Percentiles rank a stretch among this genome's conserved stretches.
These are phyloP conservation scores for Sebastes miniatus DNA, from an alignment of 2,797 vertebrate species.

Conservation along the genomic window DNA sequence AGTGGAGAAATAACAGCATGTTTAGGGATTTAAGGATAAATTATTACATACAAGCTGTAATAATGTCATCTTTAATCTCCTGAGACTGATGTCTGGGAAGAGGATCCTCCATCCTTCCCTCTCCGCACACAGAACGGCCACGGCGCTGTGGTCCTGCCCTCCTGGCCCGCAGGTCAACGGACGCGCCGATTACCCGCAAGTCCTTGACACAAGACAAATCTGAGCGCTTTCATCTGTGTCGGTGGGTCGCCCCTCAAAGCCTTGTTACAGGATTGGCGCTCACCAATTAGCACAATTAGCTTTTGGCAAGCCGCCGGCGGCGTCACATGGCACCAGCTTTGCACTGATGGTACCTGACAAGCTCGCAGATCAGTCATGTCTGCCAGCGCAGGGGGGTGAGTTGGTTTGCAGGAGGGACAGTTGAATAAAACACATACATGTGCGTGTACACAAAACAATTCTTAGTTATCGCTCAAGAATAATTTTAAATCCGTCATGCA, in stretches of 20 bases:
- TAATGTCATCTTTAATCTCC: background rate
- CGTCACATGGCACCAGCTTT: slow-evolving; percentile 86
- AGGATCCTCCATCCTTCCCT: slow-evolving; percentile 11
- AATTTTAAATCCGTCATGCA: background rate
- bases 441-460: background rate
- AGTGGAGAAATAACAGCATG: background rate
- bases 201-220: slow-evolving; percentile 85
- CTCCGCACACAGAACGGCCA: slow-evolving; percentile 44
- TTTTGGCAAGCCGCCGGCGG: slow-evolving; percentile 81
- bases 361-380: slow-evolving; percentile 76
- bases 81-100: slow-evolving; percentile 35
- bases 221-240: slow-evolving; percentile 87
- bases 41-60: slow-evolving; percentile 18
- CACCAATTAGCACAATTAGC: slow-evolving; percentile 90
- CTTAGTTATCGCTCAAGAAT: background rate
- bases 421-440: background rate
- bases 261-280: slow-evolving; percentile 87
- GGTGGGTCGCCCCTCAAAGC: slow-evolving; percentile 88
- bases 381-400: slow-evolving; percentile 49
- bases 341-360: slow-evolving; percentile 85
- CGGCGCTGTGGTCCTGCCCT: slow-evolving; percentile 72
- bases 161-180: slow-evolving; percentile 84
- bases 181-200: slow-evolving; percentile 83
- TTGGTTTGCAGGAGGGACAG: slow-evolving; percentile 30
- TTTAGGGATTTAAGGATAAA: background rate